These are phyloP conservation scores for Gymnoscelis rufifasciata DNA, from an alignment of 2,888 invertebrate species.

Conservation along the genomic window DNA sequence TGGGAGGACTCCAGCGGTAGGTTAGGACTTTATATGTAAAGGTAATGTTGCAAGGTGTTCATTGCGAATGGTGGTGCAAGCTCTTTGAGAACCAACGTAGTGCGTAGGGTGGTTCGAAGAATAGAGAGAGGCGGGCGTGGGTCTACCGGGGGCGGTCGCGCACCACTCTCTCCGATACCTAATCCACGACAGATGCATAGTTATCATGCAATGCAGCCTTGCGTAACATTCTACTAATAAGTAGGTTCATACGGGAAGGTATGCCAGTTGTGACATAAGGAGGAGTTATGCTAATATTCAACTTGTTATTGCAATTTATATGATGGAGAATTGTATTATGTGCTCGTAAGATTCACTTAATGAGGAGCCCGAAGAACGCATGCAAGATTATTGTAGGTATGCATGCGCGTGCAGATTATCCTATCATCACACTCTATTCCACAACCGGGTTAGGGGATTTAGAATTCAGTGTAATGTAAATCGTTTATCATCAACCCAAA, in stretches of 20 bases:
- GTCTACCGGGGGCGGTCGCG: conserved; percentile 41
- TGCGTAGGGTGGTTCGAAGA: conserved; percentile 45
- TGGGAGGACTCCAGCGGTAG: conserved; percentile 46
- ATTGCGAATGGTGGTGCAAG: conserved; percentile 24
- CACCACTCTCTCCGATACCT: conserved; percentile 22
- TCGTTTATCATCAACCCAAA: conserved; percentile 39
- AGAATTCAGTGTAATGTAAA: conserved; percentile 5
- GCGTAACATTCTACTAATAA: conserved; percentile 33
- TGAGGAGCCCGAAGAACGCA: neutral
- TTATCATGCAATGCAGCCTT: conserved; percentile 21
- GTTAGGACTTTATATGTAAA: conserved; percentile 25
- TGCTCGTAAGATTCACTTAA: neutral
- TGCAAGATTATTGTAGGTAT: neutral
- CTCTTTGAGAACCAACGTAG: conserved; percentile 24
- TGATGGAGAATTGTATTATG: neutral
- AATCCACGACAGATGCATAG: conserved; percentile 7
- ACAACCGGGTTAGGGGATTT: conserved; percentile 10
- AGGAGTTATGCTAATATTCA: conserved; percentile 4
- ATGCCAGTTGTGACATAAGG: conserved; percentile 5
- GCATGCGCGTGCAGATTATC: conserved; percentile 5
- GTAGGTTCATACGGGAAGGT: conserved; percentile 7
- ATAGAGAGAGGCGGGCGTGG: conserved; percentile 41
- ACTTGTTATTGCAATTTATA: neutral
- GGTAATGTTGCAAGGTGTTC: conserved; percentile 26
- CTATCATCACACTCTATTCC: conserved; percentile 23